Evolutionary conservation across 2,888 invertebrate species (phyloP), one percentile per base, ranked within the genome.

Genomic region (Pterostichus niger): DNA sequence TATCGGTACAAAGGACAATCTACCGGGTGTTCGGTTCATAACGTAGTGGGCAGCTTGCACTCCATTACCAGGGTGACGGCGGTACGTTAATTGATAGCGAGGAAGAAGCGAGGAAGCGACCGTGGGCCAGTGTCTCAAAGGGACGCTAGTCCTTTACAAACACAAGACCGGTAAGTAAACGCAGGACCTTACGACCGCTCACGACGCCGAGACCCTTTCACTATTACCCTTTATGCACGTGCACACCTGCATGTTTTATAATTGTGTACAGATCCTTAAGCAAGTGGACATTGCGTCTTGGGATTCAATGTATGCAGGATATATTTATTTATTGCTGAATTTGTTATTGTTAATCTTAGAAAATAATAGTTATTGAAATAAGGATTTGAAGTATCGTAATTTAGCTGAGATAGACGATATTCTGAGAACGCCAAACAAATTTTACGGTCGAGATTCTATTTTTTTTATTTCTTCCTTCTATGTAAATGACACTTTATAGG

Each of bases 171-270:
- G 54, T 17, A 54, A 54, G 54, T 54, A 54, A 54, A 54, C 59
- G 59, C 31, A 24, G 24, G 59, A 59, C 59, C 59, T 31, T 9
- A 9, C 59, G 24, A 24, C 59, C 59, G 54, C 54, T 54, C 54
- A 54, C 54, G 54, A 13, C 54, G 15, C 17, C 6, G 10, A 31
- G 59, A 59, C 31, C 59, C 59, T 59, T 17, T 54, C 31, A 59
- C 59, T 59, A 59, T 59, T 59, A 59, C 59, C 59, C 59, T 59
- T 59, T 59, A 59, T 59, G 59, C 59, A 11, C 24, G 31, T 31
- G 31, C 59, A 59, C 31, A 59, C 59, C 59, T 59, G 59, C 6
- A 59, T 1, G 59, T 59, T 59, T 59, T 59, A 59, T 17, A 59
- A 59, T 59, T 59, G 59, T 40, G 5, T 40, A 40, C 40, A 40